Conservation (phyloP, 1,140 invertebrate genomes). For the Elymnias hypermnestra region DNA sequence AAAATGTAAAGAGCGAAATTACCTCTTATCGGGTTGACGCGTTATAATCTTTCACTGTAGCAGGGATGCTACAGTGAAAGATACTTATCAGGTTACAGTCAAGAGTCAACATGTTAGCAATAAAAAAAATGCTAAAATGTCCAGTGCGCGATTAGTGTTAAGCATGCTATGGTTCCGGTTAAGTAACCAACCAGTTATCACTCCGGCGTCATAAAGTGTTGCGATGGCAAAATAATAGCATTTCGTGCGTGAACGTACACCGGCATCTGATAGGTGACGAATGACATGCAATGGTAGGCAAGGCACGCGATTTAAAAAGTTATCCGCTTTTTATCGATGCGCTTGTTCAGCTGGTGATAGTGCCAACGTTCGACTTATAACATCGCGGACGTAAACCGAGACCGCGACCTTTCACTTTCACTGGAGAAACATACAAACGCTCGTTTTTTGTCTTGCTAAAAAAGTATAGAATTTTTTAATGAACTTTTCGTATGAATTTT, state of each 20-base stretch:
- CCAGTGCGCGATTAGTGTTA: neutral
- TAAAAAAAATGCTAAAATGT: no score
- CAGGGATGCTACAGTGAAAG: no score
- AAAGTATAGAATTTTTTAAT: neutral
- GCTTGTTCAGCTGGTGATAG: constrained; percentile 3
- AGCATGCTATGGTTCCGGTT: neutral
- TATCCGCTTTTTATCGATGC: constrained; percentile 1
- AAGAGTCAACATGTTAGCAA: no score
- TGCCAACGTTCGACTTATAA: constrained; percentile 9
- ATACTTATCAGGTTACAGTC: no score
- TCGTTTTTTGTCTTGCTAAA: constrained; percentile 5
- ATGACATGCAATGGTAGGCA: constrained; percentile 21
- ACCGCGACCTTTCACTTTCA: constrained; percentile 31
- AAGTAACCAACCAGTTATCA: constrained; percentile 13
- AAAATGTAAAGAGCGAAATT: no score
- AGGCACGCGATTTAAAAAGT: constrained; percentile 11
- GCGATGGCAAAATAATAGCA: constrained; percentile 15
- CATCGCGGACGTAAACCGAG: constrained; percentile 14
- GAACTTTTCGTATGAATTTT: no score
- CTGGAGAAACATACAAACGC: constrained; percentile 18
- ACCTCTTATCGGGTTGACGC: no score
- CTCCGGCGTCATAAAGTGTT: constrained; percentile 13
- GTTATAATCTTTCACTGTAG: no score
- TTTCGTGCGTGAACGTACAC: constrained; percentile 20
- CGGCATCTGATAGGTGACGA: constrained; percentile 16